phyloP scores from a whole-genome alignment of 92 coral and sea anemone species.

The Plumapathes pennacea region DNA sequence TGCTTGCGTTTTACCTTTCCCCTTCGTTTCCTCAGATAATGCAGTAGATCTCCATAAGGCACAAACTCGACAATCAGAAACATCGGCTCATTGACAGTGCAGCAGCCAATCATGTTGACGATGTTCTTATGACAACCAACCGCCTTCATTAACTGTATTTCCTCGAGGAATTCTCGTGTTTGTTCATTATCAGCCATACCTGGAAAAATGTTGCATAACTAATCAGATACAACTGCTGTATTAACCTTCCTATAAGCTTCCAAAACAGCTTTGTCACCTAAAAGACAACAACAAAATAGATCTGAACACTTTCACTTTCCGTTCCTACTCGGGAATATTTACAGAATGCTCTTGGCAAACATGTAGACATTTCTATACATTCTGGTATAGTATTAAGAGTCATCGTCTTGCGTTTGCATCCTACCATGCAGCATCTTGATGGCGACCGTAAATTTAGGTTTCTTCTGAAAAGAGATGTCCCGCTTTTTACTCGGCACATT shows the following conservation, averaged over 20 bases:
- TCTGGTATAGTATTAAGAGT: not conserved
- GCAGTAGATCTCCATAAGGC: constrained; percentile 68
- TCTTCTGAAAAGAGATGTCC: no score
- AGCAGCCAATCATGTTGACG: constrained; percentile 81
- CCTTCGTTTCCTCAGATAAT: constrained; percentile 71
- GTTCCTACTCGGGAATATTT: not conserved
- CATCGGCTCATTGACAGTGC: constrained; percentile 80
- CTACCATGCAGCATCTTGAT: constrained; percentile 67
- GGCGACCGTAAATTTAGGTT: constrained; percentile 35
- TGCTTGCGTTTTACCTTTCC: constrained; percentile 48
- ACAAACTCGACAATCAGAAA: constrained; percentile 72
- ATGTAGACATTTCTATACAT: not conserved
- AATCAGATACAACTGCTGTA: not conserved
- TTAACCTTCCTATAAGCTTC: not conserved
- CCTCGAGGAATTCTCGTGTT: constrained; percentile 70
- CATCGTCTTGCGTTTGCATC: not conserved
- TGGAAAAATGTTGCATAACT: constrained; percentile 2
- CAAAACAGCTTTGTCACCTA: no score
- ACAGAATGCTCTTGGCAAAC: not conserved
- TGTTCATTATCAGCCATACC: constrained; percentile 65
- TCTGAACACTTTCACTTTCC: not conserved
- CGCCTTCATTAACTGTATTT: constrained; percentile 80
- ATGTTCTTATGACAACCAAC: constrained; percentile 82
- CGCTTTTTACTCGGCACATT: no score
- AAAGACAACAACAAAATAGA: not conserved